phyloP scores from a whole-genome alignment of 2,113 vertebrate genomes.

The Cephalopholis sonnerati region DNA sequence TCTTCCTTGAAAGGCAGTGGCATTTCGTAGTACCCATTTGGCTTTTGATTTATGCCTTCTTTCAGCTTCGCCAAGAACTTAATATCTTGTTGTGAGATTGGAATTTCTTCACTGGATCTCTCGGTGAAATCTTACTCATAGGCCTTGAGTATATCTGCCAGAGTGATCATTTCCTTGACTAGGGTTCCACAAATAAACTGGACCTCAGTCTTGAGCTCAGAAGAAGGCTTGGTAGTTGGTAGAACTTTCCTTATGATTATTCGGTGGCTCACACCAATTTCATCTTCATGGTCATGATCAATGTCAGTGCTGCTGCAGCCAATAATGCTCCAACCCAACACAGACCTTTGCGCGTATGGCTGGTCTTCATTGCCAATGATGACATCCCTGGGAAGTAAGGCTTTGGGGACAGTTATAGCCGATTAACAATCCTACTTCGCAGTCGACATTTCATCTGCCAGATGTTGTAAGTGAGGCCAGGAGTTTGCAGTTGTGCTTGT shows the following conservation, averaged over 20 bases:
- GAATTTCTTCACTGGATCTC: conserved; percentile 6
- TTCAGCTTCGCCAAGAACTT: conserved; percentile 20
- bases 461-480: conserved; percentile 36
- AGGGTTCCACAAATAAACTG: conserved; percentile 29
- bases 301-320: conserved; percentile 10
- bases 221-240: conserved; percentile 5
- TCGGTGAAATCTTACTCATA: conserved; percentile 41
- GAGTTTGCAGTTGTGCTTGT: conserved; percentile 15
- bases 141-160: conserved; percentile 19
- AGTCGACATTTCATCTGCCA: conserved; percentile 26
- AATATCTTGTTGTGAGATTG: conserved; percentile 33
- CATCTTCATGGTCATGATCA: conserved; percentile 27
- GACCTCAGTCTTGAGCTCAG: conserved; percentile 1
- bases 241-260: conserved; percentile 16
- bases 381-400: conserved; percentile 15
- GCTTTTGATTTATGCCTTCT: conserved; percentile 14
- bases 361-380: too few relatives aligned
- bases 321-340: conserved; percentile 41
- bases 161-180: conserved; percentile 20
- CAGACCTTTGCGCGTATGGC: conserved; percentile 20
- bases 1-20: conserved; percentile 32
- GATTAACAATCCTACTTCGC: conserved; percentile 32
- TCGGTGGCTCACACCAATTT: conserved; percentile 28
- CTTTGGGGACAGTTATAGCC: conserved; percentile 36
- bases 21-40: conserved; percentile 31